Evolutionary conservation across 2,888 invertebrate species (phyloP).

Genomic region (Diploptera punctata): DNA sequence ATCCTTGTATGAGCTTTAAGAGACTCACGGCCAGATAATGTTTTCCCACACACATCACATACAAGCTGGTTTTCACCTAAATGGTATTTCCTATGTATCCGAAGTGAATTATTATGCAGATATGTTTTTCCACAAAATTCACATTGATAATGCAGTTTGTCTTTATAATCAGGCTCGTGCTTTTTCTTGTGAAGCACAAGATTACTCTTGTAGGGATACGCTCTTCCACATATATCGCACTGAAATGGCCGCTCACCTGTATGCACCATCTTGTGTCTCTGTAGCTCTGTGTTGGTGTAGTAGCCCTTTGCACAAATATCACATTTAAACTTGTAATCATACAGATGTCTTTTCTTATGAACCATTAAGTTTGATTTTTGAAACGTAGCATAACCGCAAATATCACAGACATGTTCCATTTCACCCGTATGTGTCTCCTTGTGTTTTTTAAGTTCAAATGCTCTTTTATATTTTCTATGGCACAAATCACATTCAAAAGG

Average conservation of each 20-base stretch:
- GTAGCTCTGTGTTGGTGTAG: constrained; percentile 57
- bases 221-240: constrained; percentile 50
- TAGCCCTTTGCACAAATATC: constrained; percentile 59
- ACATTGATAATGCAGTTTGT: constrained; percentile 45
- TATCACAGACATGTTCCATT: constrained; percentile 49
- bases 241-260: constrained; percentile 45
- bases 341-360: constrained; percentile 53
- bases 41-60: constrained; percentile 55
- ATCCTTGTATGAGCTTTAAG: constrained; percentile 37
- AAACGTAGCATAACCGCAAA: constrained; percentile 50
- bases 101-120: constrained; percentile 45
- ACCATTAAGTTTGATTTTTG: constrained; percentile 51
- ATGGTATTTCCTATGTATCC: constrained; percentile 50
- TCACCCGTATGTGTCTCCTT: constrained; percentile 50
- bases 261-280: constrained; percentile 51
- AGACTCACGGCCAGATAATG: constrained; percentile 36
- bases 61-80: constrained; percentile 54
- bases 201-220: constrained; percentile 51
- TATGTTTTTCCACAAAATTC: constrained; percentile 48
- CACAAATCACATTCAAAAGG: constrained; percentile 56
- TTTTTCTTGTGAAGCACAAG: constrained; percentile 48
- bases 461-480: constrained; percentile 48
- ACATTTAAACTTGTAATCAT: constrained; percentile 61
- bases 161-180: constrained; percentile 46
- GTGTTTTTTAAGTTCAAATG: constrained; percentile 48